Evolutionary conservation across 2,113 vertebrate genomes (phyloP), one percentile per base, ranked within the genome.

Genomic region (Hyaena hyaena): DNA sequence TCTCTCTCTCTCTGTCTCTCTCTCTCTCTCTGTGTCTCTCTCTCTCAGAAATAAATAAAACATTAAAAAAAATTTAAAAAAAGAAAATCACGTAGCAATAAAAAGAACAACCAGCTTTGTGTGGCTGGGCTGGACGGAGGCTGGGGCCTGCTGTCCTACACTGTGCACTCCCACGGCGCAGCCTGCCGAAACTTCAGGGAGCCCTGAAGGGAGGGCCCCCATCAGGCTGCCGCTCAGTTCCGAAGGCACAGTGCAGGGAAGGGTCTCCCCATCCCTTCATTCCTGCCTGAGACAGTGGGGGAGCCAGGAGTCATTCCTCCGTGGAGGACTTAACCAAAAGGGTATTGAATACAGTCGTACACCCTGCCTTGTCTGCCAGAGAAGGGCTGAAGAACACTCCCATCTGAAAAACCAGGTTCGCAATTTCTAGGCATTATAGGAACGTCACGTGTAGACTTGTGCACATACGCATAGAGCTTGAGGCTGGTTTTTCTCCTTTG

Each of bases 131-230:
- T 35, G 9, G 21, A 7, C 3, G 33, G 45, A 85, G 24, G 45
- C 71, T 35, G 35, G 35, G 92, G 95, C 96, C 55, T 95, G 98
- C 98, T 97, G 97, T 79, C 98, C 98, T 83, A 91, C 98, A n/a
- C 87, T 96, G 95, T 97, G 97, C 71, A 50, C 95, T 85, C 97
- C 98, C 80, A 77, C 83, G 74, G 85, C 94, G 43, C 94, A 98
- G 68, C 91, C 99, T 85, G 96, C 98, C 0, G 98, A 21, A 61
- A 23, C 58, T 8, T 24, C 21, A 2, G 24, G 5, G 26, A n/a
- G 17, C 2, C 35, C n/a, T 33, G 15, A 1, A 10, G n/a, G 39
- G 10, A 31, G 31, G 58, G 26, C 6, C 17, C 28, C 16, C 0
- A 39, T 26, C 35, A 43, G 55, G 35, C 23, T 4, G 2, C 58